Conservation (phyloP, 2,888 invertebrate species). For the Hoplodrina blanda region DNA sequence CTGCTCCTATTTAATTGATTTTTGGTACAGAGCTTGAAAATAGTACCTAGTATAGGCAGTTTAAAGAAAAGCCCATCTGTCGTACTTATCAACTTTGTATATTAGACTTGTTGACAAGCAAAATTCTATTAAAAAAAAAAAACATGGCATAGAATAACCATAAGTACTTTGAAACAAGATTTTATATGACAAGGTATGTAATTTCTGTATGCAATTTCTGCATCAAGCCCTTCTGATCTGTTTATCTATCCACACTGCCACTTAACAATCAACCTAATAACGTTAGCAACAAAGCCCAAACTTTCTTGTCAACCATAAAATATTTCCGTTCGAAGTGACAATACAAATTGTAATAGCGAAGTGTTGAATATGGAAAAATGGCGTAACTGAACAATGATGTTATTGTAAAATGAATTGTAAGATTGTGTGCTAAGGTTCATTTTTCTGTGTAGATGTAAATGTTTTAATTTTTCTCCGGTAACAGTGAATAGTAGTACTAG, state of each 20-base stretch:
- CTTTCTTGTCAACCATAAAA: constrained; percentile 46
- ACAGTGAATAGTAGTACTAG: constrained; percentile 34
- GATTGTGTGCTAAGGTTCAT: fast-evolving
- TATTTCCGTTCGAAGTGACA: constrained; percentile 71
- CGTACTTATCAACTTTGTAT: too few species aligned
- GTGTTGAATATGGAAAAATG: constrained; percentile 57
- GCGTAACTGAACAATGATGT: constrained; percentile 32
- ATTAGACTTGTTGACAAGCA: too few species aligned
- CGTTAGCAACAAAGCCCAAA: constrained; percentile 50
- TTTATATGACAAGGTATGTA: constrained; percentile 38
- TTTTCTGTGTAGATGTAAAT: constrained; percentile 6
- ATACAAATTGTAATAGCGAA: constrained; percentile 75
- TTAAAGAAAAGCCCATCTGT: too few species aligned
- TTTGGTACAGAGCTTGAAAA: too few species aligned
- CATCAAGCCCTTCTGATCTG: constrained; percentile 15
- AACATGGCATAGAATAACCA: background rate
- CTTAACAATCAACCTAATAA: constrained; percentile 21
- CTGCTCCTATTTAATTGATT: too few species aligned
- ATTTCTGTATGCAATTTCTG: constrained; percentile 56
- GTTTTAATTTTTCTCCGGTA: constrained; percentile 19
- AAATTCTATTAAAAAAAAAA: too few species aligned
- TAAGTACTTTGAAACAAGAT: constrained; percentile 14
- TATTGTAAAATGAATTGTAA: constrained; percentile 7
- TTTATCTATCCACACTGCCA: constrained; percentile 22
- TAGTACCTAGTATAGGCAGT: too few species aligned